A percentile compares a stretch with the other conserved stretches of the same genome.
phyloP scores from a whole-genome alignment of 2,888 invertebrate genomes.

The Magallana nippona region DNA sequence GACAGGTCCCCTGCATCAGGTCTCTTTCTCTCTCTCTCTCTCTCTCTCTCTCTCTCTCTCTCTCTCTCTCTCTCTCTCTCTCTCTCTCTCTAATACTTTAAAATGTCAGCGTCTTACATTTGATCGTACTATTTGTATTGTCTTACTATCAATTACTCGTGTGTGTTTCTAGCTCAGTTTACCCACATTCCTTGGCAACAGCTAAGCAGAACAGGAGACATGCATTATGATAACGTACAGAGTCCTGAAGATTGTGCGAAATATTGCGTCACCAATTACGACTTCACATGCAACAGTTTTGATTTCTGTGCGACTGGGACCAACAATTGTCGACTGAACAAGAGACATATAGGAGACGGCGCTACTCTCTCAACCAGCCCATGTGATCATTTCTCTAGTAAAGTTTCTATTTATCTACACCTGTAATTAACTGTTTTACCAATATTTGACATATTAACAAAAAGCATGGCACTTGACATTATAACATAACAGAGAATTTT shows the following conservation, averaged over 20 bases:
- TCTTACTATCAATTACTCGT: not conserved
- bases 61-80: constrained; percentile 45
- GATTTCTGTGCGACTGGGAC: constrained; percentile 62
- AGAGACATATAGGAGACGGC: constrained; percentile 61
- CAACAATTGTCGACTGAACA: constrained; percentile 63
- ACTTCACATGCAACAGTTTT: constrained; percentile 68
- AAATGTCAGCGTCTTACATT: no score
- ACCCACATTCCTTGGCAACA: constrained; percentile 58
- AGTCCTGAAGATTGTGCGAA: constrained; percentile 58
- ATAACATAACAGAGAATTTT: no score
- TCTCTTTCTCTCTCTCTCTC: constrained; percentile 47
- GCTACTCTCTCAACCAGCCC: constrained; percentile 53
- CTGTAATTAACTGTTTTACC: no score
- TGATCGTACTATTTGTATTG: no score
- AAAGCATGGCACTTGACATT: no score
- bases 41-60: constrained; percentile 45
- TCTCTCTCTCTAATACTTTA: not conserved
- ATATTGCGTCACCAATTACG: constrained; percentile 55
- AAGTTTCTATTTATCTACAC: constrained; percentile 5
- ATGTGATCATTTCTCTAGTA: constrained; percentile 68
- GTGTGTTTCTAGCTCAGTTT: constrained; percentile 65
- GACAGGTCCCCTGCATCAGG: constrained; percentile 64
- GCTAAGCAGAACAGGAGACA: constrained; percentile 57
- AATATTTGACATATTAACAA: no score
- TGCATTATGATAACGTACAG: constrained; percentile 40